Evolutionary conservation across 2,113 vertebrate species (phyloP), one percentile per base, ranked within the genome.

Genomic region (Neolamprologus modestus): DNA sequence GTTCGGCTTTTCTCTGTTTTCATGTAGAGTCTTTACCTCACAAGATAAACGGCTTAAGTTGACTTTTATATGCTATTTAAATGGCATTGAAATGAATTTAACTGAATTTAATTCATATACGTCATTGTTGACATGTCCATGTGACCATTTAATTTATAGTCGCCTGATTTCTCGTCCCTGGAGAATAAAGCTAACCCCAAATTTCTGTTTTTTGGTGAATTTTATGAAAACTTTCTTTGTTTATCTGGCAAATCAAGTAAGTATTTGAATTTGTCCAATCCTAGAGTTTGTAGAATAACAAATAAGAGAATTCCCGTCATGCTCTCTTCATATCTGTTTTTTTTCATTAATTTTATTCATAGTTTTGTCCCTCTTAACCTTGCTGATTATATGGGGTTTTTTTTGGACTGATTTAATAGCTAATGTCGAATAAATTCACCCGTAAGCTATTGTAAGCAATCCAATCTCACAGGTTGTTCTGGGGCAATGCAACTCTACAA

Each of bases 381-480:
- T 33, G 21, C 11, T 68, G 5, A 47, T 47, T 17, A 26, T 50
- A 86, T 52, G 37, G 33, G 17, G 2, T 3, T 0, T 1, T 11
- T 9, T 61, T 47, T 61, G 33, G n/a, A 57, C 28, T 13, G 12
- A 63, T 37, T 79, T 42, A 31, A 83, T 53, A 63, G 55, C 61
- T 73, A 16, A 52, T 86, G 42, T 89, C 33, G 47, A 85, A 85
- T 83, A 57, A 80, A 52, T 35, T 63, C 11, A 19, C 33, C 24
- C 3, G 16, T 81, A 87, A 89, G 45, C 40, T 50, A 45, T 19
- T 5, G 28, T 33, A 88, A 80, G 12, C 21, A 73, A n/a, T 86
- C 81, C 79, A 84, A 82, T 26, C 42, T 85, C 42, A 28, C 61
- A 8, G 53, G 87, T 87, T 93, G 86, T 84, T 90, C 50, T 26